Base-by-base conservation (phyloP, 2,797 vertebrate species). In the Toxotes lorentzi region DNA sequence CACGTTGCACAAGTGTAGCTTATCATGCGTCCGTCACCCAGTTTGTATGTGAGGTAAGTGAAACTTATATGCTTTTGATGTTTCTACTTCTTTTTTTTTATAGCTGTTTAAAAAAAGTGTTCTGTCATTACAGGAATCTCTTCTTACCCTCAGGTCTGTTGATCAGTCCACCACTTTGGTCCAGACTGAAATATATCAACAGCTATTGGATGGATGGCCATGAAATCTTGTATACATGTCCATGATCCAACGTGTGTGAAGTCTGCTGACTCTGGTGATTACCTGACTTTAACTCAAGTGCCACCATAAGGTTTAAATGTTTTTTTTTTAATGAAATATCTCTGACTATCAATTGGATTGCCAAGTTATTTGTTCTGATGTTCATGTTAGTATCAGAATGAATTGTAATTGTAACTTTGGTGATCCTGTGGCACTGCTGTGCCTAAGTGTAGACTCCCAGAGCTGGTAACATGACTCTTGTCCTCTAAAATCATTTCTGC, bases 401-500 rank as follows among this genome's bases (percentile, higher is more conserved):
- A 30, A 14, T 27, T 27, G 13, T 11, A 50, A 23, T 4, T 23
- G 12, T 50, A 50, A 50, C 48, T 50, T 50, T 23, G n/a, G 4
- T 50, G 48, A 50, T 50, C 8, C 48, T 4, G 10, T 51, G n/a
- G 14, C 45, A 32, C 12, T n/a, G 21, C 38, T n/a, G n/a, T 62
- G 60, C 5, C 16, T 45, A 19, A 51, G 35, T 40, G 4, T 5
- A 17, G 19, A 24, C 17, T 27, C 23, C 35, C 14, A 69, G 40
- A 69, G 40, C 24, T 7, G 2, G 13, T 56, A 17, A 17, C 27
- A 10, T 11, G n/a, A 23, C 53, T 56, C 21, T 19, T 23, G 48
- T n/a, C 14, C 6, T 61, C 40, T 19, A 35, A 76, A 68, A 47
- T 68, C 0, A 60, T 21, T 10, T 76, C 38, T 66, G 30, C 8